Base-by-base conservation (phyloP, 1,140 invertebrate genomes). In the Vollenhovia emeryi region DNA sequence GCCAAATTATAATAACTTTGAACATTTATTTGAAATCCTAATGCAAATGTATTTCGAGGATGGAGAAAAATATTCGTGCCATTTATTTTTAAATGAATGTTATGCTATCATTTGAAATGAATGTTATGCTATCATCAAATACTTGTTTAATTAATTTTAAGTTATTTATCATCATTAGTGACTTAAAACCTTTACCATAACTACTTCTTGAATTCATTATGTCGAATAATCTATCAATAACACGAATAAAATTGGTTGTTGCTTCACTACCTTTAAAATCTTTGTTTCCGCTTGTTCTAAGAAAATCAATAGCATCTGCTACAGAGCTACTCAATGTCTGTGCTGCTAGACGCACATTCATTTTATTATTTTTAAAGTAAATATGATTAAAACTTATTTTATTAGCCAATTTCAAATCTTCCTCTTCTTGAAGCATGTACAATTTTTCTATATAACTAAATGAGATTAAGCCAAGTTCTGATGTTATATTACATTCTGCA, bases 181-280 rank as follows among this genome's bases (percentile, higher is more conserved):
- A 62, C 2, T 62, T 62, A 62, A 62, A 62, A 62, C 60, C 60
- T 36, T 30, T 62, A 36, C 60, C 33, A 62, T 40, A 62, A 40
- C 18, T 62, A 33, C n/a, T 62, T 62, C 7, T 30, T n/a, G 33
- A 36, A 36, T 62, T 62, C 60, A 62, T 62, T 9, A 69, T 69
- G 15, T 69, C 66, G 15, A 45, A 69, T 30, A 69, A 48, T 69
- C 66, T 69, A 27, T 69, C 66, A 69, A 69, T 27, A 69, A 69
- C 18, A 48, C 43, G 40, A 4, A 69, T 69, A 27, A 69, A 43
- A 3, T 59, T 3, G 0, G 21, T 30, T 43, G 55, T 62, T 60
- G 33, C 55, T 30, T 48, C 13, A 43, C 30, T 62, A 75, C 13
- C 45, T 80, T 48, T 6, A 55, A 69, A 69, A 69, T 69, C 66